Evolutionary conservation across 2,888 invertebrate species (phyloP).

Genomic region (Furcula furcula): DNA sequence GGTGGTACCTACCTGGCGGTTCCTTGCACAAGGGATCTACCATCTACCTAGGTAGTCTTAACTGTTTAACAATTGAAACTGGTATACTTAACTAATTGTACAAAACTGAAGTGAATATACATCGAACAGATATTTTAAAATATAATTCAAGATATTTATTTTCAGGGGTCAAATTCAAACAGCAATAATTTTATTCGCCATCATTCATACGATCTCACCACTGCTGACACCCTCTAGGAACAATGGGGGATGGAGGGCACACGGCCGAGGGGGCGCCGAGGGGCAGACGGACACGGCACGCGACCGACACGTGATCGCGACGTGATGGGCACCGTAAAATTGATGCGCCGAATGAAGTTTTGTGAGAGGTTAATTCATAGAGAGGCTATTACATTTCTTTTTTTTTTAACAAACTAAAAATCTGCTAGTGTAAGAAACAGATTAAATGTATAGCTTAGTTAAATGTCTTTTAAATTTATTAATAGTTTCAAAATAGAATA

Average conservation of each 20-base stretch:
- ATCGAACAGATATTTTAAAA: too few species aligned
- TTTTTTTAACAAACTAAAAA: background rate
- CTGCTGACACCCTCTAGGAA: conserved; percentile 26
- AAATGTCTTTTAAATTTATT: too few species aligned
- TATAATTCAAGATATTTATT: too few species aligned
- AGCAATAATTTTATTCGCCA: conserved; percentile 32
- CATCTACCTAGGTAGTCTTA: too few species aligned
- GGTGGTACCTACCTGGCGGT: too few species aligned
- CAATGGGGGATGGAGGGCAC: conserved; percentile 22
- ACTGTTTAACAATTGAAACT: too few species aligned
- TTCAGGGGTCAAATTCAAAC: conserved; percentile 11
- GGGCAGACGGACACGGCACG: conserved; percentile 48
- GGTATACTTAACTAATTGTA: too few species aligned
- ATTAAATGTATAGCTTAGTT: too few species aligned
- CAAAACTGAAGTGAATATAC: too few species aligned
- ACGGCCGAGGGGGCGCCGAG: conserved; percentile 27
- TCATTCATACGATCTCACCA: conserved; percentile 20
- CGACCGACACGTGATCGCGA: conserved; percentile 58
- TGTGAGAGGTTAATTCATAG: conserved; percentile 24
- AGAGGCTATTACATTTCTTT: conserved; percentile 22
- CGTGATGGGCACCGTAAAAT: conserved; percentile 66
- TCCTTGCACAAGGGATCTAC: too few species aligned
- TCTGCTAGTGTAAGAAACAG: too few species aligned
- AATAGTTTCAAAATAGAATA: too few species aligned
- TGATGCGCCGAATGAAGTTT: conserved; percentile 50